These are phyloP conservation scores for Cladopsammia gracilis DNA, from an alignment of 64 coral and sea anemone genomes.

Conservation along the genomic window DNA sequence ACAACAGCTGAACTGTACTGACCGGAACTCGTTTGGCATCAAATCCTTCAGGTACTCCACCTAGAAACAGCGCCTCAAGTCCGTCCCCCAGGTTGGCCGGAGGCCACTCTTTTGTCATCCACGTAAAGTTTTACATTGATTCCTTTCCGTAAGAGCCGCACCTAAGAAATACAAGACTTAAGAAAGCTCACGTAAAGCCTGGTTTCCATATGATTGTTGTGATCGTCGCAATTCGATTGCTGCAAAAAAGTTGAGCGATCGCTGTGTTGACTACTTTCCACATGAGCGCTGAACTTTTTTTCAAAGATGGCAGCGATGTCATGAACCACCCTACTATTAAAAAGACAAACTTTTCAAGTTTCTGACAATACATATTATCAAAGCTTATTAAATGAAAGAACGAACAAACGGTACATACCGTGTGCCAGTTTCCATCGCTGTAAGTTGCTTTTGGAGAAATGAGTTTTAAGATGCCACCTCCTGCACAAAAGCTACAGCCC, in stretches of 20 bases:
- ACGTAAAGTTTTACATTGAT: constrained; percentile 24
- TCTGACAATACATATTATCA: too few species aligned
- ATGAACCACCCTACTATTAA: too few species aligned
- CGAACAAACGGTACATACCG: neutral
- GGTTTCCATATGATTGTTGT: too few species aligned
- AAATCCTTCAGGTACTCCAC: constrained; percentile 41
- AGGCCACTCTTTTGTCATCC: neutral
- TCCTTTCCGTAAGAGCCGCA: neutral
- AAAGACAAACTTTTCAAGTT: too few species aligned
- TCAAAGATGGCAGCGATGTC: too few species aligned
- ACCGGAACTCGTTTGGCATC: constrained; percentile 48
- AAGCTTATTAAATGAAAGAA: too few species aligned
- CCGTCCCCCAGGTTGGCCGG: constrained; percentile 23
- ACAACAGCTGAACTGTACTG: neutral
- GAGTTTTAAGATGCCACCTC: constrained; percentile 23
- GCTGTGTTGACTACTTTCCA: too few species aligned
- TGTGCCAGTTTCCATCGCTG: constrained; percentile 61
- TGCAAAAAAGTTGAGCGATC: too few species aligned
- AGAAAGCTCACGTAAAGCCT: too few species aligned
- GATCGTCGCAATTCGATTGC: too few species aligned
- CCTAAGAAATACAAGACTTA: neutral
- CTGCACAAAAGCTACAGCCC: constrained; percentile 45
- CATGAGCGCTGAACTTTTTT: too few species aligned
- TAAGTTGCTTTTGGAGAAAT: neutral
- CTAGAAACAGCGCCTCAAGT: constrained; percentile 40